Evolutionary conservation across 2,113 vertebrate species (phyloP), one percentile per base, ranked within the genome.

Genomic region (Lamprologus lemairii): DNA sequence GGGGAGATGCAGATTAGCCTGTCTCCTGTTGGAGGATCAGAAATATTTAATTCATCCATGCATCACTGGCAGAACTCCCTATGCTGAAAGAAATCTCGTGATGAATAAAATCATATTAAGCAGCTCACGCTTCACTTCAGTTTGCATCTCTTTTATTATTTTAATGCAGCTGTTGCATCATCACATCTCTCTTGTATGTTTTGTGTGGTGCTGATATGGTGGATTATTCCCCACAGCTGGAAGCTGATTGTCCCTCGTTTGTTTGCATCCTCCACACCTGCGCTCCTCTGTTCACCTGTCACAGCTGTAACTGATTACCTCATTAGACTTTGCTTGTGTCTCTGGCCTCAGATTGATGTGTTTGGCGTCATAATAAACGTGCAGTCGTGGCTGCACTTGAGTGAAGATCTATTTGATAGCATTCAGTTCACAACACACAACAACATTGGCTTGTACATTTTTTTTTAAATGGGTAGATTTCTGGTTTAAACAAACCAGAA

Each of bases 281-380:
- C 40, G 2, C 26, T 2, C 63, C 51, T 19, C 42, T 58, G 75
- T 35, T 81, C 71, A 88, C 81, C 75, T 65, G 84, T 51, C 80
- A 17, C 89, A 86, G 45, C 87, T 88, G 87, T 7, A 33, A 68
- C 87, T 23, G 54, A 84, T 88, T 71, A 86, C n/a, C 71, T 73
- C 89, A 80, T 80, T 58, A 88, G 40, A 37, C 73, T 31, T 9
- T 7, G 13, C 14, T 19, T 65, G 57, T 42, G 28, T 45, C n/a
- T 28, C 53, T 55, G 21, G 53, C 42, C 42, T 47, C 26, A 4
- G 53, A n/a, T 42, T 85, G 42, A 55, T 40, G 49, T 0, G n/a
- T 80, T 8, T 40, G 33, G 31, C 78, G 4, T 80, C 49, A 37
- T 14, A 35, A 35, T 54, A 9, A 80, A 54, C 12, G 1, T 80